Percentiles rank a stretch among this genome's conserved stretches.
Conservation (phyloP, 1,140 invertebrate species). For the Diachasmimorpha longicaudata region DNA sequence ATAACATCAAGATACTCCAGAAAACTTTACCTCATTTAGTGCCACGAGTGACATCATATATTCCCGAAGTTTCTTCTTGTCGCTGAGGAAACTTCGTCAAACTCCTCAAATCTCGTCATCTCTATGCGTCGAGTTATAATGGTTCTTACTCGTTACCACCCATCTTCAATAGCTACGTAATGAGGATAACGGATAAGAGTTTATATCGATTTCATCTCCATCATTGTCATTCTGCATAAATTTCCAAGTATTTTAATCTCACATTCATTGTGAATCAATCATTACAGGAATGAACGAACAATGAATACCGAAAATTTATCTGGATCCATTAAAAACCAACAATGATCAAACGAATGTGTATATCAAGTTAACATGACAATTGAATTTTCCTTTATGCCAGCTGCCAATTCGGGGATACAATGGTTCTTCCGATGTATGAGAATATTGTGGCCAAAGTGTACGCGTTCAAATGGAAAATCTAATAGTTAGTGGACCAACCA, state of each 20-base stretch:
- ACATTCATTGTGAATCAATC: background rate
- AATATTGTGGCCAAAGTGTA: background rate
- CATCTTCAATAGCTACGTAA: background rate
- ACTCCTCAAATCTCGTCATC: slow-evolving; percentile 1
- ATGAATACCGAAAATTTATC: background rate
- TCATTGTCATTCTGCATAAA: background rate
- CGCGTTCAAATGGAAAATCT: slow-evolving; percentile 2
- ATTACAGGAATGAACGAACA: background rate
- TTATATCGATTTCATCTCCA: background rate
- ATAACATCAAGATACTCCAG: background rate
- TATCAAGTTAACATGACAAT: background rate
- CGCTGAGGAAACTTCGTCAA: background rate
- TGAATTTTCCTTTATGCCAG: background rate
- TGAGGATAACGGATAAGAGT: background rate
- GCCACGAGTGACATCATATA: background rate
- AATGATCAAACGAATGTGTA: background rate
- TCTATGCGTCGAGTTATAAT: background rate
- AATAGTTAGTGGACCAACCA: background rate
- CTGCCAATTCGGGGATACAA: background rate
- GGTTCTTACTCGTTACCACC: background rate
- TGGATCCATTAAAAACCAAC: background rate
- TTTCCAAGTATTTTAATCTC: background rate
- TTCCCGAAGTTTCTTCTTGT: background rate
- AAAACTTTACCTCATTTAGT: background rate
- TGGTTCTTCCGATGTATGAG: background rate